phyloP scores from a whole-genome alignment of 2,888 invertebrate genomes.

The Limnephilus marmoratus region DNA sequence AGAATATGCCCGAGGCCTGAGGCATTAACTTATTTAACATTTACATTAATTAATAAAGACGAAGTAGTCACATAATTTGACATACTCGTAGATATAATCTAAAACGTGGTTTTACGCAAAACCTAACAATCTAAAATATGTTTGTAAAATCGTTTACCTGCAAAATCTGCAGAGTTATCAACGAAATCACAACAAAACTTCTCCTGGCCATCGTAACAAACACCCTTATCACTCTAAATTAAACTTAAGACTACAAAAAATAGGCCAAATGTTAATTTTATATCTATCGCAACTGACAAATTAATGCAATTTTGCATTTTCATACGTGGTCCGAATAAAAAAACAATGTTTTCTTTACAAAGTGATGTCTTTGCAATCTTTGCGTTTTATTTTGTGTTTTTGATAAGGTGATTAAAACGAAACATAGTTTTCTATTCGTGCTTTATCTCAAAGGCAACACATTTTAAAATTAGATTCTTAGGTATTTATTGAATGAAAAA shows the following conservation, averaged over 20 bases:
- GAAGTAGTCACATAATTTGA: too few species aligned
- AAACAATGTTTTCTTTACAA: neutral
- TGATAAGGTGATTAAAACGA: neutral
- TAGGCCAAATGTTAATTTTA: neutral
- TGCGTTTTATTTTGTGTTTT: neutral
- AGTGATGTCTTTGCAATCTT: neutral
- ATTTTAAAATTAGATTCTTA: neutral
- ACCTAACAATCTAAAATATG: neutral
- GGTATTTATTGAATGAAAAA: neutral
- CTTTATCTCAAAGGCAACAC: neutral
- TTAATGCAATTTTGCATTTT: neutral
- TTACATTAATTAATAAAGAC: too few species aligned
- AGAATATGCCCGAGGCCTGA: too few species aligned
- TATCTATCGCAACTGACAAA: neutral
- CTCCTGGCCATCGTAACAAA: neutral
- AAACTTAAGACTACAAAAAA: neutral
- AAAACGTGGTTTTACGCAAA: neutral
- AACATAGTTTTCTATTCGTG: neutral
- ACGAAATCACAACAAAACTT: neutral
- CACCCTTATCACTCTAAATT: neutral
- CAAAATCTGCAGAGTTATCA: neutral
- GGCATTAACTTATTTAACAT: too few species aligned
- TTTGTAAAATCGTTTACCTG: neutral
- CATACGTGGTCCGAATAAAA: neutral
- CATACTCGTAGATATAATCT: too few species aligned